Conservation (phyloP, 53 echinoderm and acorn worm species). For the Arbacia lixula region DNA sequence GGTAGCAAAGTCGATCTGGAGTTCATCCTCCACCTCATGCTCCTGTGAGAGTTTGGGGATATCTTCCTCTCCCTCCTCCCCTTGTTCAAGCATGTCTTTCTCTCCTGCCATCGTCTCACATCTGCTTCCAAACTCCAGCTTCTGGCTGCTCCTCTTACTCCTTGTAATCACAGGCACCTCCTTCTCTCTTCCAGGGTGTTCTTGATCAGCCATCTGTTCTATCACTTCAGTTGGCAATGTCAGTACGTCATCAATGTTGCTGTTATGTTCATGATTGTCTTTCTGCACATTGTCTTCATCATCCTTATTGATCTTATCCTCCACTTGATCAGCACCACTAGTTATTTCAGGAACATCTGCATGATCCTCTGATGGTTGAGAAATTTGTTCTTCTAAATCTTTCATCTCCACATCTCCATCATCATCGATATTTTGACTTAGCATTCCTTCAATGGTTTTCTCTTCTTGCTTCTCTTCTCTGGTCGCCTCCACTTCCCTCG, state of each 20-base stretch:
- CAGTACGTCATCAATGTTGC: too few relatives aligned
- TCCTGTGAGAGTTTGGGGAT: background rate
- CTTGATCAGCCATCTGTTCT: too few relatives aligned
- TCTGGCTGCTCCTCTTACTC: constrained; percentile 29
- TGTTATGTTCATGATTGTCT: too few relatives aligned
- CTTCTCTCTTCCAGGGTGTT: too few relatives aligned
- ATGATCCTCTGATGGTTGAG: background rate
- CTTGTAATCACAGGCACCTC: background rate
- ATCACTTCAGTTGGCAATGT: too few relatives aligned
- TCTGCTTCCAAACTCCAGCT: background rate
- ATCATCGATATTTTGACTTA: background rate
- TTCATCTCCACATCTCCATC: constrained; percentile 41
- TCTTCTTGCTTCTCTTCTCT: background rate
- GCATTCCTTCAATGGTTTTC: background rate
- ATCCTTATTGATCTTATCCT: too few relatives aligned
- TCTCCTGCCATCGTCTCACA: background rate
- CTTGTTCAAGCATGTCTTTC: too few relatives aligned
- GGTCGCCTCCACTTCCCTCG: background rate
- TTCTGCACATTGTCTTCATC: too few relatives aligned
- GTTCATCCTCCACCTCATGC: background rate
- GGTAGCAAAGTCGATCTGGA: too few relatives aligned
- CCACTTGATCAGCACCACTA: background rate
- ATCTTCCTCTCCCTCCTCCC: background rate
- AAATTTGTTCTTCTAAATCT: constrained; percentile 16
- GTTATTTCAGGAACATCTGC: background rate